Conservation (phyloP, 1,140 invertebrate genomes). For the Drosophila obscura region DNA sequence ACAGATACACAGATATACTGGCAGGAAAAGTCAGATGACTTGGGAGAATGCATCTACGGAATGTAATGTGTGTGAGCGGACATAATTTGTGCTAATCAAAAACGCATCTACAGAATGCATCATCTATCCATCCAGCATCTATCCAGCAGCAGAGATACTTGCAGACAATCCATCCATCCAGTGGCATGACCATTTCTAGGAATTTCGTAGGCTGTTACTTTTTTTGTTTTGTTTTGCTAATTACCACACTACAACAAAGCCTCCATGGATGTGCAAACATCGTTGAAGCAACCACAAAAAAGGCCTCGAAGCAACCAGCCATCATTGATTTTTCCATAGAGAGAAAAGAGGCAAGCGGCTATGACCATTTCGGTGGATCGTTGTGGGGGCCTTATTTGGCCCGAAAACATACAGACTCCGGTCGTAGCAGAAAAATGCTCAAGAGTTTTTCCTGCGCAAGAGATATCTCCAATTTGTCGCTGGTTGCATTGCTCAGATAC, state of each 20-base stretch:
- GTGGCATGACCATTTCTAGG: constrained; percentile 36
- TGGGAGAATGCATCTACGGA: constrained; percentile 5
- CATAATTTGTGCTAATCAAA: constrained; percentile 37
- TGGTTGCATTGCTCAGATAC: constrained; percentile 14
- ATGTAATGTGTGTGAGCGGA: constrained; percentile 4
- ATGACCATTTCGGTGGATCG: constrained; percentile 24
- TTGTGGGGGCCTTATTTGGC: constrained; percentile 30
- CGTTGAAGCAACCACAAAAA: constrained; percentile 15
- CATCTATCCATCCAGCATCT: constrained; percentile 17
- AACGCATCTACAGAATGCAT: constrained; percentile 43
- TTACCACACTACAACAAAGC: constrained; percentile 39
- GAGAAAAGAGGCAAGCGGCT: constrained; percentile 32
- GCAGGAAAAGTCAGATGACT: background rate
- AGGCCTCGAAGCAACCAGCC: constrained; percentile 23
- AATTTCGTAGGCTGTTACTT: constrained; percentile 33
- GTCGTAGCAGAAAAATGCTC: constrained; percentile 2
- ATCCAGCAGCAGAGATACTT: background rate
- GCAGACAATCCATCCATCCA: constrained; percentile 9
- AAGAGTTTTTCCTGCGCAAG: constrained; percentile 32
- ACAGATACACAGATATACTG: constrained; percentile 19
- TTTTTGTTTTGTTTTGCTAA: constrained; percentile 32
- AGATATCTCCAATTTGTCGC: constrained; percentile 31
- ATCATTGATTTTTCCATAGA: constrained; percentile 50
- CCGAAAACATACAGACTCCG: background rate
- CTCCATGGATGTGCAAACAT: too few species aligned